Conservation (phyloP, 2,888 invertebrate species). For the Metallyticus violacea region DNA sequence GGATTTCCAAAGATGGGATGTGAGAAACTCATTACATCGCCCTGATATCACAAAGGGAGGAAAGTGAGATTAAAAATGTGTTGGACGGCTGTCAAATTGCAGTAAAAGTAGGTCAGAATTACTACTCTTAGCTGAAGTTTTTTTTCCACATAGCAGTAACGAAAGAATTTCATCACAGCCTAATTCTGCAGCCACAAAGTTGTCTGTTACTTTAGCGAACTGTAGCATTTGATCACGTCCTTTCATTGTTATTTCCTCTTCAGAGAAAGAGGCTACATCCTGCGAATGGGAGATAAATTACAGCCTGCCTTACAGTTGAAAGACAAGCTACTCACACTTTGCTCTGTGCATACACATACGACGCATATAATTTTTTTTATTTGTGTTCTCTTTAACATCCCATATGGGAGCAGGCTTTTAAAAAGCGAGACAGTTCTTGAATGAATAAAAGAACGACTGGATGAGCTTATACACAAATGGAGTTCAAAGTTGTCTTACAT, state of each 20-base stretch:
- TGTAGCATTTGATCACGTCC: neutral
- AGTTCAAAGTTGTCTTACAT: too few species aligned
- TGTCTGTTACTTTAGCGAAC: neutral
- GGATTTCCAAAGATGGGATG: neutral
- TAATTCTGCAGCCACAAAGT: neutral
- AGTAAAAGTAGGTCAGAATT: neutral
- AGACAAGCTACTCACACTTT: too few species aligned
- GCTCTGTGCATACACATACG: too few species aligned
- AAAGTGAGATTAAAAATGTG: neutral
- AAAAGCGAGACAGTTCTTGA: too few species aligned
- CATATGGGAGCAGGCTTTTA: too few species aligned
- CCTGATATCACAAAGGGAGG: neutral
- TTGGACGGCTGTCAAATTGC: neutral
- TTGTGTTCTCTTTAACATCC: too few species aligned
- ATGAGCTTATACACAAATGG: too few species aligned
- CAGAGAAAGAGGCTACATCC: neutral
- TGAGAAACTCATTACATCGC: neutral
- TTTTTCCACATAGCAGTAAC: neutral
- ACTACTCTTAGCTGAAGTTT: neutral
- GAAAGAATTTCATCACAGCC: neutral
- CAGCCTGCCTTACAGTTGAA: too few species aligned
- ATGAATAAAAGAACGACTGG: too few species aligned
- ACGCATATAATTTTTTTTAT: too few species aligned
- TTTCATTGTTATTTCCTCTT: neutral
- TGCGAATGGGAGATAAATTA: neutral